phyloP scores from a whole-genome alignment of 2,797 vertebrate genomes.

The Siniperca scherzeri region DNA sequence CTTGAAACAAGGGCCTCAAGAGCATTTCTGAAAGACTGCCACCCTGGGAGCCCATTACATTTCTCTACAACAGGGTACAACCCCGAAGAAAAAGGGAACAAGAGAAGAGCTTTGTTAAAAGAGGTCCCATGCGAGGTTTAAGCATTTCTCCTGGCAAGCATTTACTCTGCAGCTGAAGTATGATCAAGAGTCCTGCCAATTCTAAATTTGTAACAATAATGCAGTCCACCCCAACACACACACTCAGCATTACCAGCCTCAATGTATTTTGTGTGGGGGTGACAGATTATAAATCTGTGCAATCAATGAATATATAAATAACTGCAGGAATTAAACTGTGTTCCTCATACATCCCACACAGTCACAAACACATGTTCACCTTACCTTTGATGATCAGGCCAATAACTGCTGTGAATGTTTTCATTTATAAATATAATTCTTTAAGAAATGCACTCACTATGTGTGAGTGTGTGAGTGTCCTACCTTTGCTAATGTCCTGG shows the following conservation, averaged over 20 bases:
- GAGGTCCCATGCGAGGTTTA: conserved; percentile 31
- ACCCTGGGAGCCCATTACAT: conserved; percentile 23
- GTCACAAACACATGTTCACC: not conserved
- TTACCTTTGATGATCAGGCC: not conserved
- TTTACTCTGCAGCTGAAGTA: conserved; percentile 30
- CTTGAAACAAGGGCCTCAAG: not conserved
- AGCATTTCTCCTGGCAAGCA: conserved; percentile 29
- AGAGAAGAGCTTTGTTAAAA: conserved; percentile 28
- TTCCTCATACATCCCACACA: conserved; percentile 13
- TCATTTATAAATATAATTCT: not conserved
- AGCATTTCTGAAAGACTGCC: conserved; percentile 11
- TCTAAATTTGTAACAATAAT: conserved; percentile 32
- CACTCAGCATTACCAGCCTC: not conserved
- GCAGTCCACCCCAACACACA: not conserved
- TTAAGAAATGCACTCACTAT: not conserved
- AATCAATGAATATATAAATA: conserved; percentile 25
- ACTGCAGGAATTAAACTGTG: conserved; percentile 1
- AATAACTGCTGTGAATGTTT: not conserved
- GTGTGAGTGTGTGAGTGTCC: conserved; percentile 24
- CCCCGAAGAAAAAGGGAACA: not conserved
- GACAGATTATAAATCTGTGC: conserved; percentile 1
- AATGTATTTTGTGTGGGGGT: conserved; percentile 4
- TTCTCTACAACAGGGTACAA: conserved; percentile 9
- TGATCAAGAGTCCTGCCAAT: conserved; percentile 32
- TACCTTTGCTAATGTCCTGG: conserved; percentile 99